phyloP scores from a whole-genome alignment of 2,888 invertebrate genomes.

The Macrophya annulata region DNA sequence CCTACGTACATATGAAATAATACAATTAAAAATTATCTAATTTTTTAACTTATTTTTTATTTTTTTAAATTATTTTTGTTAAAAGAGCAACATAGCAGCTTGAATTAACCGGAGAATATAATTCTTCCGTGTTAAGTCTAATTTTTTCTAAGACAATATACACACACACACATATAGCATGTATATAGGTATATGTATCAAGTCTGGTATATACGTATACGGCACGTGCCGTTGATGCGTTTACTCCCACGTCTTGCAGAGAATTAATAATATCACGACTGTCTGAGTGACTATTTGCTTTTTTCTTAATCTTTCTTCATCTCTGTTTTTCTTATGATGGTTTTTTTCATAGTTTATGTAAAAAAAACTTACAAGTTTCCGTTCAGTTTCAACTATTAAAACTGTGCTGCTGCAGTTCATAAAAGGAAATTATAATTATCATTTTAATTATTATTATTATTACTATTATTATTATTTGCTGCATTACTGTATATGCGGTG shows the following conservation, averaged over 20 bases:
- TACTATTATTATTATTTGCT: background rate
- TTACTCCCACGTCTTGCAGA: slow-evolving; percentile 40
- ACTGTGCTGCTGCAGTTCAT: background rate
- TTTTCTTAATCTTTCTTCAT: background rate
- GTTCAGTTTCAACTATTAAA: background rate
- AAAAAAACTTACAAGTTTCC: background rate
- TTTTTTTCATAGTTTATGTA: background rate
- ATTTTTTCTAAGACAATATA: slow-evolving; percentile 40
- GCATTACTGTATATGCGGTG: background rate
- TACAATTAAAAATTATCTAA: background rate
- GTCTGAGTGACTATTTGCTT: background rate
- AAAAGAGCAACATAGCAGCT: background rate
- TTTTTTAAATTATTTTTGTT: background rate
- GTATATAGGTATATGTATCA: background rate
- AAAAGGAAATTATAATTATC: background rate
- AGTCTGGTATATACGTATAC: background rate
- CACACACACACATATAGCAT: background rate
- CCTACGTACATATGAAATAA: background rate
- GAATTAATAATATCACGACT: slow-evolving; percentile 38
- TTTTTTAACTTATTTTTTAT: background rate
- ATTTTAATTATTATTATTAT: background rate
- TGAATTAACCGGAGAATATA: background rate
- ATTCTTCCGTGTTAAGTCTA: slow-evolving; percentile 40
- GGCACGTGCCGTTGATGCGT: slow-evolving; percentile 31
- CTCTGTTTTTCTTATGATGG: background rate